These are phyloP conservation scores for Ornithorhynchus anatinus DNA, from an alignment of 2,113 vertebrate genomes.

Conservation along the genomic window DNA sequence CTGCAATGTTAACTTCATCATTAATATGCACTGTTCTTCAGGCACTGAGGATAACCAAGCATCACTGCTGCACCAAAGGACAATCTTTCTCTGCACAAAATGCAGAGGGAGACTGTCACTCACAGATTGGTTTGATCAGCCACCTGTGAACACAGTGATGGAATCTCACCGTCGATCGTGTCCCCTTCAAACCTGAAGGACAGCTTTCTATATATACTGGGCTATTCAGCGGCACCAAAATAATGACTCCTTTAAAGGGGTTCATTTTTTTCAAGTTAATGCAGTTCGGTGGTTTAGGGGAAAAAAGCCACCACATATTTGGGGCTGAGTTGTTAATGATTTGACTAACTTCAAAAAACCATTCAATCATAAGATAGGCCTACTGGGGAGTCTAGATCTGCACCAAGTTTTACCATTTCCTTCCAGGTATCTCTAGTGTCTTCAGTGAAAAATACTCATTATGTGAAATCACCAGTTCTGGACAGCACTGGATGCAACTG, in stretches of 20 bases:
- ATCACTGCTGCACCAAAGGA: too few relatives aligned
- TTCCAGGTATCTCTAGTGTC: background rate
- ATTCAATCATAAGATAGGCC: background rate
- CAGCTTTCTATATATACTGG: too few relatives aligned
- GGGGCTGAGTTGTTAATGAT: conserved; percentile 13
- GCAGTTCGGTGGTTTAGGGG: background rate
- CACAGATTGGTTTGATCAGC: too few relatives aligned
- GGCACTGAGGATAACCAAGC: too few relatives aligned
- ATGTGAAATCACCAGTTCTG: conserved; percentile 4
- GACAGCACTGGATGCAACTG: too few relatives aligned
- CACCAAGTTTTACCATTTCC: background rate
- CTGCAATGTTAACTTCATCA: background rate
- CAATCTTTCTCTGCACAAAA: too few relatives aligned
- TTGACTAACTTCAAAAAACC: background rate
- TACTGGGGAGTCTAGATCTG: background rate
- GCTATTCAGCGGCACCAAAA: background rate
- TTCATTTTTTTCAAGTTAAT: background rate
- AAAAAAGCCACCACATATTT: conserved; percentile 18
- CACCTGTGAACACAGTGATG: too few relatives aligned
- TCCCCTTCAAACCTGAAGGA: too few relatives aligned
- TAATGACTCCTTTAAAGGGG: background rate
- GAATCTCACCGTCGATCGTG: too few relatives aligned
- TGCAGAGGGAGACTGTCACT: too few relatives aligned
- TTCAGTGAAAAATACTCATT: conserved; percentile 9
- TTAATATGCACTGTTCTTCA: background rate